phyloP scores from a whole-genome alignment of 30 jellyfish, hydroid and myxozoan species.

The Cassiopea andromeda region DNA sequence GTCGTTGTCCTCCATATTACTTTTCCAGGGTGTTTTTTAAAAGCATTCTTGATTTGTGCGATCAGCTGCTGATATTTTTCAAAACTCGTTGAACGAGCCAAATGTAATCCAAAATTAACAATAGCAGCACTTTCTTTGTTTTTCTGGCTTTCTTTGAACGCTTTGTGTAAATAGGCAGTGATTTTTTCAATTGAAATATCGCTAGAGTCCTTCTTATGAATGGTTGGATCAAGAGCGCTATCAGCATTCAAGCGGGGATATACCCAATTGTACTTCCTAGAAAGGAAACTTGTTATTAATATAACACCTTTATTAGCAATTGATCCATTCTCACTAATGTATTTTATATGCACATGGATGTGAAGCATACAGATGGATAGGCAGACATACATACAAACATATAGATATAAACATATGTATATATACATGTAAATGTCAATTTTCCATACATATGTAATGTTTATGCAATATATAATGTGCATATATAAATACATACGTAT shows the following conservation, averaged over 20 bases:
- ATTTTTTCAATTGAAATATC: conserved; percentile 73
- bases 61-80: conserved; percentile 66
- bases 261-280: conserved; percentile 92
- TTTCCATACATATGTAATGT: too few relatives aligned
- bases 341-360: too few relatives aligned
- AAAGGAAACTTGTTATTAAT: too few relatives aligned
- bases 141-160: conserved; percentile 45
- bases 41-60: conserved; percentile 34
- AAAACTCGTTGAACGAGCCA: conserved; percentile 88
- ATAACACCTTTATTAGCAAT: too few relatives aligned
- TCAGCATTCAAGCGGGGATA: conserved; percentile 86
- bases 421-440: too few relatives aligned
- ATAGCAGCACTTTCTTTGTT: conserved; percentile 74
- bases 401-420: too few relatives aligned
- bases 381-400: too few relatives aligned
- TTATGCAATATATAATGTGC: too few relatives aligned
- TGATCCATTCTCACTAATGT: too few relatives aligned
- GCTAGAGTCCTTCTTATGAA: conserved; percentile 76
- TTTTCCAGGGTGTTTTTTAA: conserved; percentile 55
- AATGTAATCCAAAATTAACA: conserved; percentile 84
- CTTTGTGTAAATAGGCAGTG: conserved; percentile 15
- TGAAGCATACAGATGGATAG: too few relatives aligned
- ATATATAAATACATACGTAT: too few relatives aligned
- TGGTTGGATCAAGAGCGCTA: conserved; percentile 78
- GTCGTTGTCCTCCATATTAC: conserved; percentile 91